A percentile compares a stretch with the other conserved stretches of the same genome.
Evolutionary conservation across 2,888 invertebrate species (phyloP).

Genomic region (Tipula unca): DNA sequence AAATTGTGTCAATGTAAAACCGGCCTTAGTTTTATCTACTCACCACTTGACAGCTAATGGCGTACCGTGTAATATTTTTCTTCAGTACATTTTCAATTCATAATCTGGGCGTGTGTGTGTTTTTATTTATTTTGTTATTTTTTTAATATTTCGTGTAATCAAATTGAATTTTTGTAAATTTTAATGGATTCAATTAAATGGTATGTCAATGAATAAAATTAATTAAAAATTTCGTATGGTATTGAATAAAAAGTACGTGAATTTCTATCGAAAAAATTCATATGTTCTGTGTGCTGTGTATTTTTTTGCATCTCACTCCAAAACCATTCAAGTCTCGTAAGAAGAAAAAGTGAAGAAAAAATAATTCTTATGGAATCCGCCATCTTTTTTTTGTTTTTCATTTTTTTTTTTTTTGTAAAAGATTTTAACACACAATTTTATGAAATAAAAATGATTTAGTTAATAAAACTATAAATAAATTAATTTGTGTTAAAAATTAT

Average conservation of each 20-base stretch:
- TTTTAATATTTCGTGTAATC: neutral
- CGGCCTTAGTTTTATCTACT: constrained; percentile 1
- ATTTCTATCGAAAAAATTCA: neutral
- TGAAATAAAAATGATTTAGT: neutral
- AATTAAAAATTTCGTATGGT: neutral
- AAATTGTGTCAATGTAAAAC: neutral
- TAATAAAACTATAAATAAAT: neutral
- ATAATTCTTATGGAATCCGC: neutral
- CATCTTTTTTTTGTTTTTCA: neutral
- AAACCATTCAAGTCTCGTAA: neutral
- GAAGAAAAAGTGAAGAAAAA: neutral
- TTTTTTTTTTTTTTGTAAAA: neutral
- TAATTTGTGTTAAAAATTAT: neutral
- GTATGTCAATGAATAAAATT: neutral
- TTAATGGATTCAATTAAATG: constrained; percentile 14
- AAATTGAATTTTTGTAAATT: neutral
- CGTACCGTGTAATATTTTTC: neutral
- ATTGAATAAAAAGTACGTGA: neutral
- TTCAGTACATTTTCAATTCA: constrained; percentile 17
- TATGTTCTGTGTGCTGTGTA: neutral
- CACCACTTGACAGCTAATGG: constrained; percentile 17
- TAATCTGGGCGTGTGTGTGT: constrained; percentile 17
- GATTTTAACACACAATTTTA: neutral
- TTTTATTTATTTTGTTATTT: neutral
- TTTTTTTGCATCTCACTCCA: neutral